Percentiles rank a stretch among this genome's conserved stretches.
phyloP scores from a whole-genome alignment of 2,113 vertebrate species.

The Melanocharis versteri region DNA sequence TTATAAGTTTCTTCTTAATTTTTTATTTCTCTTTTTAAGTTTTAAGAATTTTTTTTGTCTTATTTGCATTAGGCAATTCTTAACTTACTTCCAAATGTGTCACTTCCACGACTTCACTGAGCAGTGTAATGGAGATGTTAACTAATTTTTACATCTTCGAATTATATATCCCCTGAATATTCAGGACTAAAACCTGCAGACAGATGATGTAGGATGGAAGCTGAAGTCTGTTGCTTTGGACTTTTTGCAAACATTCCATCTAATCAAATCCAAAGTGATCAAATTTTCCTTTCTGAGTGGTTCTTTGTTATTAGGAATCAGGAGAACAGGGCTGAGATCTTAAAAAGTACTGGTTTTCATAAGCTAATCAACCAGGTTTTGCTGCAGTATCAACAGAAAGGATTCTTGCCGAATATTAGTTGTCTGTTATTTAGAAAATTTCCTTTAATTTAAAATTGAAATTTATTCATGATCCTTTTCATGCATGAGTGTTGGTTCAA shows the following conservation, averaged over 20 bases:
- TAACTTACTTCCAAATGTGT: background rate
- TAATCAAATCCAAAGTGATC: background rate
- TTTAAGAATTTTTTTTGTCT: background rate
- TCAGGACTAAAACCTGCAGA: background rate
- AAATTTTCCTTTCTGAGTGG: background rate
- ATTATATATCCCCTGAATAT: background rate
- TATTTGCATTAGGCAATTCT: background rate
- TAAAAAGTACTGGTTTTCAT: background rate
- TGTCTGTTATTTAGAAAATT: background rate
- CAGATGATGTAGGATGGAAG: background rate
- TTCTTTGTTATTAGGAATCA: background rate
- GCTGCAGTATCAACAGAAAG: background rate
- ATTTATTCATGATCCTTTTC: background rate
- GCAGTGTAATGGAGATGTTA: background rate
- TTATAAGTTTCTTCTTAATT: background rate
- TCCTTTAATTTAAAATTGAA: background rate
- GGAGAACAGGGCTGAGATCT: background rate
- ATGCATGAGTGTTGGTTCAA: background rate
- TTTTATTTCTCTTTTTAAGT: background rate
- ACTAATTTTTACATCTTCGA: background rate
- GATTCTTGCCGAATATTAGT: background rate
- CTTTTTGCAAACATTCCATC: background rate
- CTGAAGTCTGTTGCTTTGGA: background rate
- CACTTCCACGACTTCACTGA: background rate
- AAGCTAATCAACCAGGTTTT: background rate